phyloP scores from a whole-genome alignment of 2,888 invertebrate species.

The Lasiommata megera region DNA sequence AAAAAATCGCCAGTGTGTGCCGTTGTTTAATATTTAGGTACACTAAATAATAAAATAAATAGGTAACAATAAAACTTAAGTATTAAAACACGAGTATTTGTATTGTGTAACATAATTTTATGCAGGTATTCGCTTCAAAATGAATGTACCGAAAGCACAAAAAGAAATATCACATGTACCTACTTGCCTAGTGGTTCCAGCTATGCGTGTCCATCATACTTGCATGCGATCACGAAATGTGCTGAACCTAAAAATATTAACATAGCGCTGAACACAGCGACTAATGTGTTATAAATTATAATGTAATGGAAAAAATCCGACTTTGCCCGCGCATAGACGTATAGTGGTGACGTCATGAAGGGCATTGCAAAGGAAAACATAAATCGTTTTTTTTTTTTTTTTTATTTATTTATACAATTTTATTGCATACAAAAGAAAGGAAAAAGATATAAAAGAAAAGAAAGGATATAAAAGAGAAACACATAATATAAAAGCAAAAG shows the following conservation, averaged over 20 bases:
- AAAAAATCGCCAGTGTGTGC: too few relatives aligned
- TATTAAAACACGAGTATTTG: too few relatives aligned
- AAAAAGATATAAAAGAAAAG: too few relatives aligned
- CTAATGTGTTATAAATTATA: slow-evolving; percentile 12
- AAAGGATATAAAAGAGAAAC: too few relatives aligned
- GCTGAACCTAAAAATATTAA: slow-evolving; percentile 17
- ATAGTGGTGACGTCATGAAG: neutral
- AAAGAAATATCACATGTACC: slow-evolving; percentile 3
- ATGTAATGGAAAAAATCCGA: neutral
- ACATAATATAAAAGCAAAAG: too few relatives aligned
- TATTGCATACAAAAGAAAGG: too few relatives aligned
- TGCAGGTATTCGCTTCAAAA: slow-evolving; percentile 5
- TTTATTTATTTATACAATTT: too few relatives aligned
- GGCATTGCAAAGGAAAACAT: too few relatives aligned
- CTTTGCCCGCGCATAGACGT: neutral
- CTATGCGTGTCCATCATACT: slow-evolving; percentile 14
- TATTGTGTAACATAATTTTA: neutral
- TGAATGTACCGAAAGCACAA: slow-evolving; percentile 7
- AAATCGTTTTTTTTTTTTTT: too few relatives aligned
- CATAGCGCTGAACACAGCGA: slow-evolving; percentile 7
- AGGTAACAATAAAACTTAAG: too few relatives aligned
- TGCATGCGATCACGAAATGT: slow-evolving; percentile 17
- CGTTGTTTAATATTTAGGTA: too few relatives aligned
- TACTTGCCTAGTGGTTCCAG: neutral
- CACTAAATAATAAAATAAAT: too few relatives aligned